These are phyloP conservation scores for Fragum fragum DNA, from an alignment of 2,888 invertebrate species.

Conservation along the genomic window DNA sequence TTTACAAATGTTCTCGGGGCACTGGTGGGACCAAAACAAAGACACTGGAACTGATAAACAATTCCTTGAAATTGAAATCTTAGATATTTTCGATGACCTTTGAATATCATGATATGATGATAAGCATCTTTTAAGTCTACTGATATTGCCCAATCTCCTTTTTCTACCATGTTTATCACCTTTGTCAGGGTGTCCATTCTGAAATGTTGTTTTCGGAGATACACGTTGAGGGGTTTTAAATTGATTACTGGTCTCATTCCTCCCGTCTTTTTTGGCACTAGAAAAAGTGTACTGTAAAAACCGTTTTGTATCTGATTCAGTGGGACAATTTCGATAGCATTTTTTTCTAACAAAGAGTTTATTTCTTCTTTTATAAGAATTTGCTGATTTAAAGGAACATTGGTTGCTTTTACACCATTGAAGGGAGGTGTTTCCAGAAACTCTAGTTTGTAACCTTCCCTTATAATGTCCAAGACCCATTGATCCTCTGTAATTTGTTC, in stretches of 20 bases:
- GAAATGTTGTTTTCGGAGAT: slow-evolving; percentile 62
- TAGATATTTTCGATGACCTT: slow-evolving; percentile 46
- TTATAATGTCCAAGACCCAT: slow-evolving; percentile 22
- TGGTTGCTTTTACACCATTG: slow-evolving; percentile 29
- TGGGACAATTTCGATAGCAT: slow-evolving; percentile 42
- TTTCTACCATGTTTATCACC: slow-evolving; percentile 51
- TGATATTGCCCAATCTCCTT: slow-evolving; percentile 54
- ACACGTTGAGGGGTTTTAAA: slow-evolving; percentile 58
- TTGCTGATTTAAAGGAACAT: slow-evolving; percentile 16
- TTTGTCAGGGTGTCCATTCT: slow-evolving; percentile 55
- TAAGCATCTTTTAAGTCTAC: slow-evolving; percentile 57
- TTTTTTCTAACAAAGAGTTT: slow-evolving; percentile 31
- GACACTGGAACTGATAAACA: slow-evolving; percentile 41
- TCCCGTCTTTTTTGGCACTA: slow-evolving; percentile 49
- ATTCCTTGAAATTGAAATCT: slow-evolving; percentile 43
- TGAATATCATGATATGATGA: slow-evolving; percentile 47
- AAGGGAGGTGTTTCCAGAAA: slow-evolving; percentile 23
- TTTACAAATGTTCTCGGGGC: slow-evolving; percentile 54
- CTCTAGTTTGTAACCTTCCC: slow-evolving; percentile 42
- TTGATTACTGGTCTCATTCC: slow-evolving; percentile 53
- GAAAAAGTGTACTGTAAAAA: slow-evolving; percentile 57
- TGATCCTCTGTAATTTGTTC: slow-evolving; percentile 18
- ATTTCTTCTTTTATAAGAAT: slow-evolving; percentile 38
- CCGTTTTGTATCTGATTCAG: slow-evolving; percentile 13
- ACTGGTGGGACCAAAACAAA: slow-evolving; percentile 53